Conservation (phyloP, 2,113 vertebrate genomes). For the Salminus brasiliensis region DNA sequence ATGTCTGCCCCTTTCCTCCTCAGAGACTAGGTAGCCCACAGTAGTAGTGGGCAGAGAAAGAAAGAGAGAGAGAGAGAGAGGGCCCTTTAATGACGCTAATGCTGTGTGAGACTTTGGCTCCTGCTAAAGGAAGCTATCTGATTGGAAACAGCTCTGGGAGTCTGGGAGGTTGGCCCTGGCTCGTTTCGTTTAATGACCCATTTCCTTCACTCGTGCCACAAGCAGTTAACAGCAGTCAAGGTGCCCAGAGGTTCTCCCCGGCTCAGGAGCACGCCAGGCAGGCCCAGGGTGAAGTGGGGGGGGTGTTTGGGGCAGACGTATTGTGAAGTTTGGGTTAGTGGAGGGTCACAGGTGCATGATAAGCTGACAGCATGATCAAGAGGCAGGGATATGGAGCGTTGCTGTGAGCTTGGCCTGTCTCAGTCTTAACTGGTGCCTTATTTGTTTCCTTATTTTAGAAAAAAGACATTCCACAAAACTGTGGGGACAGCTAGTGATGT, state of each 20-base stretch:
- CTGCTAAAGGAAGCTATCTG: slow-evolving; percentile 76
- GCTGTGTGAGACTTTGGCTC: slow-evolving; percentile 59
- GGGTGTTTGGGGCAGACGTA: slow-evolving; percentile 9
- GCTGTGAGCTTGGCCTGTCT: background rate
- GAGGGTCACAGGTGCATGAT: slow-evolving; percentile 16
- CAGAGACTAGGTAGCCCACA: slow-evolving; percentile 3
- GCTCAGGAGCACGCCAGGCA: slow-evolving; percentile 50
- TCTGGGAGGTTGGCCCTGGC: slow-evolving; percentile 73
- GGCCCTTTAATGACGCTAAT: slow-evolving; percentile 59
- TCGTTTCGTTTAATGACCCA: slow-evolving; percentile 82
- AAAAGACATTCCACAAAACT: too few species aligned
- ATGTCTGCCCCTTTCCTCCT: slow-evolving; percentile 71
- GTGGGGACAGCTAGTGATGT: too few species aligned
- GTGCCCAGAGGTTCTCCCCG: slow-evolving; percentile 76
- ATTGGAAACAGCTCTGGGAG: slow-evolving; percentile 81
- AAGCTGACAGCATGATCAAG: slow-evolving; percentile 2
- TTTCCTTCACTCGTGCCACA: slow-evolving; percentile 80
- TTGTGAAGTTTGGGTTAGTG: background rate
- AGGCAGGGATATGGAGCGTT: background rate
- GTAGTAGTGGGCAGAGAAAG: slow-evolving; percentile 28
- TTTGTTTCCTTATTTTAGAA: too few species aligned
- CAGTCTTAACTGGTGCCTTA: background rate
- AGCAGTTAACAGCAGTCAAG: slow-evolving; percentile 81
- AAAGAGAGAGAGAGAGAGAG: slow-evolving; percentile 26
- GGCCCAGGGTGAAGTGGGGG: slow-evolving; percentile 35